These are phyloP conservation scores for Cynocephalus volans DNA, from an alignment of 2,113 vertebrate species.

Conservation along the genomic window DNA sequence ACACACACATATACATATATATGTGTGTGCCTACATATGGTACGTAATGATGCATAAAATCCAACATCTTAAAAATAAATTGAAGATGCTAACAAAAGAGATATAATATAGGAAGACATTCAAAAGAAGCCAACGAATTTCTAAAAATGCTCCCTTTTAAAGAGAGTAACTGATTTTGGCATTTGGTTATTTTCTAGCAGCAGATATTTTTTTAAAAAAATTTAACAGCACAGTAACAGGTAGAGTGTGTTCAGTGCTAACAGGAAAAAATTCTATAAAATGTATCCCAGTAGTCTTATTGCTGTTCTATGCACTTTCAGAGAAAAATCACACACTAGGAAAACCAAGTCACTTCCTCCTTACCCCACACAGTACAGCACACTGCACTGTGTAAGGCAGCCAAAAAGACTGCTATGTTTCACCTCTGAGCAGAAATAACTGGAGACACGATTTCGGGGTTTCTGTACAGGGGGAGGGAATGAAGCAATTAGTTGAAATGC, in stretches of 20 bases:
- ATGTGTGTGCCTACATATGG: conserved; percentile 15
- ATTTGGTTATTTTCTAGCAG: conserved; percentile 21
- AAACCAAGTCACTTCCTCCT: conserved; percentile 23
- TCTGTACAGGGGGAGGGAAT: conserved; percentile 56
- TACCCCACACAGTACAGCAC: background rate
- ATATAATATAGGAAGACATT: background rate
- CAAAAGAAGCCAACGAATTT: conserved; percentile 58
- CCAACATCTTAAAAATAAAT: conserved; percentile 75
- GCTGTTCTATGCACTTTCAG: background rate
- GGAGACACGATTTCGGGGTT: conserved; percentile 69
- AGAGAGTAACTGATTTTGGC: background rate
- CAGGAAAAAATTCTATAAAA: background rate
- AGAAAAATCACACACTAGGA: conserved; percentile 53
- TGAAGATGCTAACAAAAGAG: conserved; percentile 50
- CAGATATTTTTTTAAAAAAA: background rate
- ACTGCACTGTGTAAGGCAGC: conserved; percentile 40
- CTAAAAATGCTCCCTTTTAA: conserved; percentile 61
- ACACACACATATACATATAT: background rate
- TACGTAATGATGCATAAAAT: conserved; percentile 76
- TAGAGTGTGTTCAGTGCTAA: background rate
- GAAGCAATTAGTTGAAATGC: conserved; percentile 54
- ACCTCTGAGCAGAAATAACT: conserved; percentile 66
- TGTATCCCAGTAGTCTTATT: background rate
- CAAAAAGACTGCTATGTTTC: background rate
- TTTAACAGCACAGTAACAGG: background rate